Conservation (phyloP, 1,140 invertebrate species). For the Orius insidiosus region DNA sequence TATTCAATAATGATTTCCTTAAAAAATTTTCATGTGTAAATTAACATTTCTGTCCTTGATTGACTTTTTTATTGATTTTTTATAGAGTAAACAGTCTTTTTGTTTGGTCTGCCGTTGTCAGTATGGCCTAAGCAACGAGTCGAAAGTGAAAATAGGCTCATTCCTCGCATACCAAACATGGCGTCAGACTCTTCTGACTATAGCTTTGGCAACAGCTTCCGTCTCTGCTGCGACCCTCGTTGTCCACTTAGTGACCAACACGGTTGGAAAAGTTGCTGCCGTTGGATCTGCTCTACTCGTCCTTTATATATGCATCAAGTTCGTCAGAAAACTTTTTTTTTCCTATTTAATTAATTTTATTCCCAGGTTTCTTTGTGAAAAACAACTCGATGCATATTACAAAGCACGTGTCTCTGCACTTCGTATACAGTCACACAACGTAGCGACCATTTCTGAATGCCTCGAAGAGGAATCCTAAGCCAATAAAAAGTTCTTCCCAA, state of each 20-base stretch:
- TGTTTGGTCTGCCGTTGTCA: not conserved
- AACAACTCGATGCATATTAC: not conserved
- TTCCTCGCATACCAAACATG: conserved; percentile 1
- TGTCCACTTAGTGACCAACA: not conserved
- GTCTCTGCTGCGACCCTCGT: not conserved
- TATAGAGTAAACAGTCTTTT: conserved; percentile 6
- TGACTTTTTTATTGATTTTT: too few species aligned
- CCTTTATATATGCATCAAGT: conserved; percentile 12
- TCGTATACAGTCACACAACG: not conserved
- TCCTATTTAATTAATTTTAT: not conserved
- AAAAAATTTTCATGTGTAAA: too few species aligned
- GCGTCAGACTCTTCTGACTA: not conserved
- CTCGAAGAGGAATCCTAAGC: not conserved
- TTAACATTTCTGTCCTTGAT: too few species aligned
- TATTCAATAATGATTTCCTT: too few species aligned
- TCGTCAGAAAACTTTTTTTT: too few species aligned
- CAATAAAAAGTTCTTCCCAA: not conserved
- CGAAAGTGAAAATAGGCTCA: not conserved
- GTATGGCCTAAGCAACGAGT: not conserved
- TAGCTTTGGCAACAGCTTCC: not conserved
- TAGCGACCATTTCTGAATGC: not conserved
- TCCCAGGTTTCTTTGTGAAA: conserved; percentile 3
- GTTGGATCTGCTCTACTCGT: conserved; percentile 3
- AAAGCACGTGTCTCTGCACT: not conserved
- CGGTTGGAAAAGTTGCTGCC: not conserved